Conservation (phyloP, 2,888 invertebrate species). For the Machimus rusticus region DNA sequence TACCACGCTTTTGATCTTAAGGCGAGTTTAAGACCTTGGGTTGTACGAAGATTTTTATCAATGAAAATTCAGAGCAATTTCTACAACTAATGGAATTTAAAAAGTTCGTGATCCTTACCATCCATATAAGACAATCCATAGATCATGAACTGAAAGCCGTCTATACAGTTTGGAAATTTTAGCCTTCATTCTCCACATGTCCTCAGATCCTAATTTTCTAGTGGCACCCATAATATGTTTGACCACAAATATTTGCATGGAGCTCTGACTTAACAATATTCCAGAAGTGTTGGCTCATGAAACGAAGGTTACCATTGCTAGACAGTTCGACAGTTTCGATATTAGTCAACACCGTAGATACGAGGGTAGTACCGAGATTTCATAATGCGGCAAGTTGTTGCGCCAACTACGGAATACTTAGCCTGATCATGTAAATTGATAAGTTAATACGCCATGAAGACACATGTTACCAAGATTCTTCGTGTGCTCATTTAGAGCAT, state of each 20-base stretch:
- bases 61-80: neutral
- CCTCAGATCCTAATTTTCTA: neutral
- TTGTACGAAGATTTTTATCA: neutral
- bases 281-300: neutral
- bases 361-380: neutral
- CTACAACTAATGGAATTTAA: neutral
- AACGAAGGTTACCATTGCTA: neutral
- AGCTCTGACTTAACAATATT: neutral
- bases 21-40: neutral
- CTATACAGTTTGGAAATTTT: neutral
- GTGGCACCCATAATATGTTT: neutral
- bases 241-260: neutral
- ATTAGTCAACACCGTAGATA: neutral
- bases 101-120: neutral
- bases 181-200: neutral
- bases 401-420: neutral
- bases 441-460: slow-evolving; percentile 13
- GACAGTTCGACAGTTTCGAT: neutral
- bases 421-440: slow-evolving; percentile 32
- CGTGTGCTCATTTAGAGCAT: neutral
- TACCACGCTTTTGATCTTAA: neutral
- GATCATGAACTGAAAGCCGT: neutral
- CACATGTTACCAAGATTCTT: neutral
- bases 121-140: no score
- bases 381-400: neutral